Evolutionary conservation across 2,797 vertebrate genomes (phyloP).

Genomic region (Syndactyla subalaris): DNA sequence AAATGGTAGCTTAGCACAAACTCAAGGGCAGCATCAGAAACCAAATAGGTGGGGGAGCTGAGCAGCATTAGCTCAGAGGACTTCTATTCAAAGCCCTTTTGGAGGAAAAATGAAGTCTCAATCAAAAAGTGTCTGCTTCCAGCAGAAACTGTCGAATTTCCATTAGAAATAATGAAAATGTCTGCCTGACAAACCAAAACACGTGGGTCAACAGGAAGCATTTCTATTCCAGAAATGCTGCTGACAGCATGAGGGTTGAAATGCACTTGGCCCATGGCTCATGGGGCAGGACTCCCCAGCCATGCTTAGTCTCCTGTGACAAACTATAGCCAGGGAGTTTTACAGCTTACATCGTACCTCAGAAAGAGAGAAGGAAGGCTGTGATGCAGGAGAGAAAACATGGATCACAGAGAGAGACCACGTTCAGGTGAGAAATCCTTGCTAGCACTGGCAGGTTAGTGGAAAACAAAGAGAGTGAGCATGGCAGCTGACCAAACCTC

Average conservation of each 20-base stretch:
- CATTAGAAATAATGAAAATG: not conserved
- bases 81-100: not conserved
- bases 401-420: rapidly evolving
- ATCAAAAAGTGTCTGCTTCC: not conserved
- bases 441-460: not conserved
- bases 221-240: not conserved
- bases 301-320: not conserved
- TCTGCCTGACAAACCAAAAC: not conserved
- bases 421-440: not conserved
- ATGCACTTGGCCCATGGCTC: not conserved
- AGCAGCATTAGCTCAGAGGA: not conserved
- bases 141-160: not conserved
- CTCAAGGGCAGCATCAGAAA: not conserved
- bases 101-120: not conserved
- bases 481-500: not conserved
- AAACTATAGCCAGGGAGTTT: not conserved
- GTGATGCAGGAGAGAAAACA: not conserved
- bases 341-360: not conserved
- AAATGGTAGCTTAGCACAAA: not conserved
- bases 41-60: not conserved
- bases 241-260: not conserved
- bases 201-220: not conserved
- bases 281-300: not conserved
- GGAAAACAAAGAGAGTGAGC: not conserved
- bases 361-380: not conserved